Percentiles rank a stretch among this genome's conserved stretches.
Evolutionary conservation across 2,888 invertebrate genomes (phyloP).

Genomic region (Diaphora mendica): DNA sequence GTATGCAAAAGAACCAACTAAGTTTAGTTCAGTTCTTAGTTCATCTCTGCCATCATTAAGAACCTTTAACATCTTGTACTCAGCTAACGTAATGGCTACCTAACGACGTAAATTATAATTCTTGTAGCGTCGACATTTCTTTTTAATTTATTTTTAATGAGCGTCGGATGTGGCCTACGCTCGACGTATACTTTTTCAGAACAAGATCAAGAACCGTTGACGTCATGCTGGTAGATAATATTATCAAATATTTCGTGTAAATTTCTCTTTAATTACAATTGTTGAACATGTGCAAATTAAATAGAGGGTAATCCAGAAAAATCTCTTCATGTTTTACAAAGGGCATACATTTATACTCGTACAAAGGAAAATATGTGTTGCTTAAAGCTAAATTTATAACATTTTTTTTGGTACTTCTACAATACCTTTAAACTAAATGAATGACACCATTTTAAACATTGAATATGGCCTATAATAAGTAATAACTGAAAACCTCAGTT

Average conservation of each 20-base stretch:
- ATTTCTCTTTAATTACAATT: background rate
- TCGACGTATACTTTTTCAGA: constrained; percentile 42
- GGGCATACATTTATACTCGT: background rate
- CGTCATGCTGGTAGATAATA: constrained; percentile 23
- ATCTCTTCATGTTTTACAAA: background rate
- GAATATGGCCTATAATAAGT: background rate
- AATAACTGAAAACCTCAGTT: background rate
- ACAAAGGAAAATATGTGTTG: background rate
- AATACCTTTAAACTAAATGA: background rate
- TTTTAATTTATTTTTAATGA: constrained; percentile 57
- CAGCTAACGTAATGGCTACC: constrained; percentile 18
- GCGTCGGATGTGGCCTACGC: constrained; percentile 34
- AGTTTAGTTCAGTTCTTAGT: too few species aligned
- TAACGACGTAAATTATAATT: constrained; percentile 41
- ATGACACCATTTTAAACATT: background rate
- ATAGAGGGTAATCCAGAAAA: background rate
- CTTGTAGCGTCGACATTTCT: constrained; percentile 34
- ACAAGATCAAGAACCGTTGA: constrained; percentile 33
- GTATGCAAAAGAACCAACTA: too few species aligned
- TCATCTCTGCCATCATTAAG: background rate
- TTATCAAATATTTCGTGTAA: constrained; percentile 18
- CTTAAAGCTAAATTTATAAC: background rate
- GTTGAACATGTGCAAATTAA: background rate
- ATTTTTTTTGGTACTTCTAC: background rate
- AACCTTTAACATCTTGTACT: constrained; percentile 13